Evolutionary conservation across 1,140 invertebrate species (phyloP), one percentile per base, ranked within the genome.

Genomic region (Gonioctena quinquepunctata): DNA sequence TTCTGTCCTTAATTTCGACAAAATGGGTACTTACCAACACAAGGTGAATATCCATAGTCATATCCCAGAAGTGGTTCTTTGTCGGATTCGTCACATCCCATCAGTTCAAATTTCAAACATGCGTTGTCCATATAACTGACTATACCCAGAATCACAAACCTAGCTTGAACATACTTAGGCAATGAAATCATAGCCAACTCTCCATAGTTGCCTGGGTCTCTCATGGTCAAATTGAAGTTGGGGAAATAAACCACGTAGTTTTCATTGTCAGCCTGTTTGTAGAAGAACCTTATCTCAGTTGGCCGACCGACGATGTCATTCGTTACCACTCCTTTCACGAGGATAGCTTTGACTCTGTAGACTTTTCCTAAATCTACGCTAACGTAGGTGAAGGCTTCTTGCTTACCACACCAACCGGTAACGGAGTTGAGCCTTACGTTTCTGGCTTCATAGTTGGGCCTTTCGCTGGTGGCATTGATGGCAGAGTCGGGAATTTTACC

Each of bases 231-330:
- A 83, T 96, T 97, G 80, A 97, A 97, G 78, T 97, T 97, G 11
- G 96, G 96, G 86, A 96, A 97, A 76, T 98, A 98, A 0, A 97
- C 94, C 5, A 97, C 95, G 77, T 97, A 98, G 78, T 97, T 97
- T 81, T 97, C 96, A 74, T 85, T 91, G 83, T 96, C 95, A 3
- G 93, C 88, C 84, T 95, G 93, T 84, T 98, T 98, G 82, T 98
- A 98, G 87, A 98, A 98, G 84, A 98, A 96, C 68, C 96, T 87
- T 65, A 98, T 95, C 87, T 98, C 96, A 0, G 95, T 98, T 5
- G 96, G 95, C 66, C 96, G 87, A 64, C 96, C 96, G 8, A 97
- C 95, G 60, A 97, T 95, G 78, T 97, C 95, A 74, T 96, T 96
- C 0, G 95, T 97, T 2, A 97, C 93, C 11, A 97, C 95, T 62